Base-by-base conservation (phyloP, 2,888 invertebrate genomes). In the Gymnocheta viridis region DNA sequence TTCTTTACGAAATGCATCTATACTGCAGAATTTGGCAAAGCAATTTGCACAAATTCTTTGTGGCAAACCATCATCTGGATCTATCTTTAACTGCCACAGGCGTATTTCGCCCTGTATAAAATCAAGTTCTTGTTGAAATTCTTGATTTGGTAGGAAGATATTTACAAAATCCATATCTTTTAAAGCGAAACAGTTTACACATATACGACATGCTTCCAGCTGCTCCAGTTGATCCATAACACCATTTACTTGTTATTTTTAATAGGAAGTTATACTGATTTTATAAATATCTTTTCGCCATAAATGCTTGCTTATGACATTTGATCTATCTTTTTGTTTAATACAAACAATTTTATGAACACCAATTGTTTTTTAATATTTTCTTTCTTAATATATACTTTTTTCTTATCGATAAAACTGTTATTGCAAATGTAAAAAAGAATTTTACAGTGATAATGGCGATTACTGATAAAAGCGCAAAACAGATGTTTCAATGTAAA, bases 121-220 rank as follows among this genome's bases (percentile, higher is more conserved):
- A 19, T 86, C 58, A 41, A 87, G 56, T 62, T 87, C 86, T 17
- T 72, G 62, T 51, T 86, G 84, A 35, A 85, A 84, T 69, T 82
- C 85, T 32, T 60, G 60, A 58, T 78, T 77, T 10, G 85, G 80
- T 14, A 85, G 77, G 64, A 83, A 86, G 3, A 86, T 73, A 62
- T 76, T 66, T 3, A 86, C 78, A 70, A 86, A 86, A 49, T 86
- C 86, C 76, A 86, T 81, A 64, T 77, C 60, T 82, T 85, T 49
- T 76, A 84, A 10, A 51, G 80, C 62, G 80, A 80, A 73, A 85
- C 85, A 87, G 47, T 69, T 87, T 47, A 86, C 86, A 66, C 87
- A 87, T 22, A 87, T 83, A 22, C 87, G 86, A 73, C 87, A 87
- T 64, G 86, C 86, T 79, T 87, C 86, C 76, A 87, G 72, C 41